Percentiles rank a stretch among this genome's conserved stretches.
phyloP scores from a whole-genome alignment of 2,888 invertebrate species.

The Platycheirus albimanus region DNA sequence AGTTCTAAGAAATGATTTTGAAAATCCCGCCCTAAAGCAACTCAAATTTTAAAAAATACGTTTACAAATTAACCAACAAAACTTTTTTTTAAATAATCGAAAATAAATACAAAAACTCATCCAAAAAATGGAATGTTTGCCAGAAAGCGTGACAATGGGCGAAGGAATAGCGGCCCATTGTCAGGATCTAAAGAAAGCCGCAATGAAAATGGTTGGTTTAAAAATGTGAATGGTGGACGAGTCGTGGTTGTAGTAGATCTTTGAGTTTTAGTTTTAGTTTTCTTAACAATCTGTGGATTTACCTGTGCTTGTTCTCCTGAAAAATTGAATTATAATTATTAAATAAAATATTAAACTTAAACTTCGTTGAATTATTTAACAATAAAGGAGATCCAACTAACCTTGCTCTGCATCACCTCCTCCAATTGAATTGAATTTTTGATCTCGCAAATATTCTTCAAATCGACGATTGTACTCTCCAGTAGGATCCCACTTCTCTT shows the following conservation, averaged over 20 bases:
- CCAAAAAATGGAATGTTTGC: slow-evolving; percentile 62
- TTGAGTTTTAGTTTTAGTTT: slow-evolving; percentile 47
- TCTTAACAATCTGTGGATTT: slow-evolving; percentile 53
- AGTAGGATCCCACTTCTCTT: slow-evolving; percentile 88
- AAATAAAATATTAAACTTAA: no score
- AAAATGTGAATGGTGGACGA: slow-evolving; percentile 54
- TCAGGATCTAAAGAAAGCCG: slow-evolving; percentile 46
- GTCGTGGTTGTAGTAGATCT: slow-evolving; percentile 42
- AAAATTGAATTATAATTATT: neutral
- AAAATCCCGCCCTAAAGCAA: neutral
- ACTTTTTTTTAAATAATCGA: neutral
- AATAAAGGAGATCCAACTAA: slow-evolving; percentile 14
- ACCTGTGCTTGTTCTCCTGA: slow-evolving; percentile 72
- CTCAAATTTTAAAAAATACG: neutral
- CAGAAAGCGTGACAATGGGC: slow-evolving; percentile 63
- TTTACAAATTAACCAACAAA: slow-evolving; percentile 8
- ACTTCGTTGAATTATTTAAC: no score
- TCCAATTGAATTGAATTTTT: slow-evolving; percentile 76
- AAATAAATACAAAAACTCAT: slow-evolving; percentile 24
- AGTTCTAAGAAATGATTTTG: neutral
- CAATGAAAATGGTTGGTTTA: slow-evolving; percentile 55
- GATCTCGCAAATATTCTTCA: slow-evolving; percentile 79
- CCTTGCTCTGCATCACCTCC: slow-evolving; percentile 59
- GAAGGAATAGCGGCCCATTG: slow-evolving; percentile 50
- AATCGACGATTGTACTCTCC: slow-evolving; percentile 85